Conservation (phyloP, 2,888 invertebrate species). For the Pyralis farinalis region DNA sequence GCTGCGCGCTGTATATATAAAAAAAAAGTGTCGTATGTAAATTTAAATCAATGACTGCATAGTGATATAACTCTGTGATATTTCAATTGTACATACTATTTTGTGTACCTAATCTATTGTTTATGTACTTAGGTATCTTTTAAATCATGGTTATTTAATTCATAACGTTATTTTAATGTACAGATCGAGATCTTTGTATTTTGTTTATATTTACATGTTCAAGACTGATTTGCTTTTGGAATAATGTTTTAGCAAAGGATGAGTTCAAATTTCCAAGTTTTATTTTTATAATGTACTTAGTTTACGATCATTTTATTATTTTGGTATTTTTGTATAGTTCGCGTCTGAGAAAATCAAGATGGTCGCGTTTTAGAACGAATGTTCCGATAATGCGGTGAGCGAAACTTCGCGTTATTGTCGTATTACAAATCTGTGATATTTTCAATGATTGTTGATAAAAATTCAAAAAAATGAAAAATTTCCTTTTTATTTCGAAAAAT, state of each 20-base stretch:
- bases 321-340: conserved; percentile 63
- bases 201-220: conserved; percentile 36
- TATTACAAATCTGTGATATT: conserved; percentile 56
- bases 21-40: no score
- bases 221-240: conserved; percentile 36
- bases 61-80: conserved; percentile 53
- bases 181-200: conserved; percentile 50
- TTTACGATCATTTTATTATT: conserved; percentile 67
- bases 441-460: conserved; percentile 42
- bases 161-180: conserved; percentile 48
- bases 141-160: conserved; percentile 49
- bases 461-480: conserved; percentile 67
- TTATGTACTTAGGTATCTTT: conserved; percentile 48
- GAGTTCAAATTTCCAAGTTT: conserved; percentile 64
- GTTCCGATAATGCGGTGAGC: conserved; percentile 43
- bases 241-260: conserved; percentile 48
- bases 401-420: conserved; percentile 38
- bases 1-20: no score
- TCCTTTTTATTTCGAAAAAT: conserved; percentile 57
- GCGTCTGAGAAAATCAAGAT: conserved; percentile 52
- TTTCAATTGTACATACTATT: conserved; percentile 59
- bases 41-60: neutral
- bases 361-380: conserved; percentile 60
- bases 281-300: conserved; percentile 41
- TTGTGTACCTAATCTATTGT: conserved; percentile 59